Evolutionary conservation across 2,888 invertebrate species (phyloP).

Genomic region (Ypsolopha sequella): DNA sequence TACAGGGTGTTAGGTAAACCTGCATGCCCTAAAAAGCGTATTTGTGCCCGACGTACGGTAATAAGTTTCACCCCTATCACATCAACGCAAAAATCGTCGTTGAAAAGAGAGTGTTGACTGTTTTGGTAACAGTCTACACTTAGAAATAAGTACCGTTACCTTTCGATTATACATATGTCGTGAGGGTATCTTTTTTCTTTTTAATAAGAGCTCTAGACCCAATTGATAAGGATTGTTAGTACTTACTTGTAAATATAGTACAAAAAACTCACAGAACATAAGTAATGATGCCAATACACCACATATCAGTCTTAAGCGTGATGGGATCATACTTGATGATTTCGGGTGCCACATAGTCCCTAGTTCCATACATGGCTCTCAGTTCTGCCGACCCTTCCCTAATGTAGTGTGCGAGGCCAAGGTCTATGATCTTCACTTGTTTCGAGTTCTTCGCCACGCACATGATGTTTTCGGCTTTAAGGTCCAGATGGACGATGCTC

Average conservation of each 20-base stretch:
- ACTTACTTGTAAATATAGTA: background rate
- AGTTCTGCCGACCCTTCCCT: conserved; percentile 10
- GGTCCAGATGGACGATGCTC: conserved; percentile 88
- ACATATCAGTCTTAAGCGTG: conserved; percentile 90
- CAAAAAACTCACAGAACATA: conserved; percentile 85
- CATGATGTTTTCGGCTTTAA: conserved; percentile 97
- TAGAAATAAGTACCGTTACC: background rate
- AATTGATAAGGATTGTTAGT: background rate
- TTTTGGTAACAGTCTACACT: too few relatives aligned
- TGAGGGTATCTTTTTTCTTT: background rate
- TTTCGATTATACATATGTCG: background rate
- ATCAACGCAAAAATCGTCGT: too few relatives aligned
- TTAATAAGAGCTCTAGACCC: too few relatives aligned
- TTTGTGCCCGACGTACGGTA: too few relatives aligned
- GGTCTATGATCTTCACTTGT: conserved; percentile 94
- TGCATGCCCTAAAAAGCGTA: too few relatives aligned
- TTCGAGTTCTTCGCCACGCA: conserved; percentile 88
- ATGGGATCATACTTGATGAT: conserved; percentile 92
- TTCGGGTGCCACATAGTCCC: conserved; percentile 94
- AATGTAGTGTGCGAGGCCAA: conserved; percentile 84
- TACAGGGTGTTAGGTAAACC: too few relatives aligned
- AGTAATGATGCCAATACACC: conserved; percentile 95
- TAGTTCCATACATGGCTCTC: conserved; percentile 84
- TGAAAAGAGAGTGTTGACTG: too few relatives aligned
- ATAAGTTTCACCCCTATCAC: too few relatives aligned